These are phyloP conservation scores for Alosa alosa DNA, from an alignment of 2,113 vertebrate species.

Conservation along the genomic window DNA sequence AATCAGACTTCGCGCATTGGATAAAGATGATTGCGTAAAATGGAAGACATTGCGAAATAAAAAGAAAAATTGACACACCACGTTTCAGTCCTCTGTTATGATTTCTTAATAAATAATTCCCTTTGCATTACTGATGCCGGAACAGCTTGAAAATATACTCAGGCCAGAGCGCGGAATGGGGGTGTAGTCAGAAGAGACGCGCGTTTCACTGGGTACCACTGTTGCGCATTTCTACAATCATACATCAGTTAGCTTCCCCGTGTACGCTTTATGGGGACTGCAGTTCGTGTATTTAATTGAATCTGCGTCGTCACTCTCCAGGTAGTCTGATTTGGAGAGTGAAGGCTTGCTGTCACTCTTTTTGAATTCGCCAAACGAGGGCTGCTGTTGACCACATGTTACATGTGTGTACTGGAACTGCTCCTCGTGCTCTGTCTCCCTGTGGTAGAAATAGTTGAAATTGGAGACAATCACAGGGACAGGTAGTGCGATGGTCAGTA, in stretches of 20 bases:
- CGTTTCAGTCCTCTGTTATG: slow-evolving; percentile 24
- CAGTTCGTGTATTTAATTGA: slow-evolving; percentile 82
- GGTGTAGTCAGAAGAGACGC: slow-evolving; percentile 44
- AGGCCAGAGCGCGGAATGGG: slow-evolving; percentile 51
- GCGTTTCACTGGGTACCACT: slow-evolving; percentile 27
- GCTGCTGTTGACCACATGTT: slow-evolving; percentile 85
- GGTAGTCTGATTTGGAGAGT: slow-evolving; percentile 81
- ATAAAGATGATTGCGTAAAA: slow-evolving; percentile 39
- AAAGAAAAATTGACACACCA: slow-evolving; percentile 18
- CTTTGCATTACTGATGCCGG: slow-evolving; percentile 36
- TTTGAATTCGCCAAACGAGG: slow-evolving; percentile 75
- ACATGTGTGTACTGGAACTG: slow-evolving; percentile 89
- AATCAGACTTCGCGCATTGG: slow-evolving; percentile 24
- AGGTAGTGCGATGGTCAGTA: slow-evolving; percentile 89
- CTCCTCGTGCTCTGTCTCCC: slow-evolving; percentile 92
- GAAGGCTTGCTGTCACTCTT: slow-evolving; percentile 77
- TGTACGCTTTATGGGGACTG: slow-evolving; percentile 78
- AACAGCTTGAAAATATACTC: slow-evolving; percentile 45
- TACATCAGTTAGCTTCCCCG: slow-evolving; percentile 86
- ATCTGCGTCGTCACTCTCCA: slow-evolving; percentile 78
- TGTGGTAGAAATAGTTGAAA: slow-evolving; percentile 98
- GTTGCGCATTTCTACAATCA: slow-evolving; percentile 62
- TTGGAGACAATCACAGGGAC: slow-evolving; percentile 95
- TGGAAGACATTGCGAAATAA: slow-evolving; percentile 55
- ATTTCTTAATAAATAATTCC: slow-evolving; percentile 36